phyloP scores from a whole-genome alignment of 2,113 vertebrate genomes.

The Nothoprocta pentlandii region DNA sequence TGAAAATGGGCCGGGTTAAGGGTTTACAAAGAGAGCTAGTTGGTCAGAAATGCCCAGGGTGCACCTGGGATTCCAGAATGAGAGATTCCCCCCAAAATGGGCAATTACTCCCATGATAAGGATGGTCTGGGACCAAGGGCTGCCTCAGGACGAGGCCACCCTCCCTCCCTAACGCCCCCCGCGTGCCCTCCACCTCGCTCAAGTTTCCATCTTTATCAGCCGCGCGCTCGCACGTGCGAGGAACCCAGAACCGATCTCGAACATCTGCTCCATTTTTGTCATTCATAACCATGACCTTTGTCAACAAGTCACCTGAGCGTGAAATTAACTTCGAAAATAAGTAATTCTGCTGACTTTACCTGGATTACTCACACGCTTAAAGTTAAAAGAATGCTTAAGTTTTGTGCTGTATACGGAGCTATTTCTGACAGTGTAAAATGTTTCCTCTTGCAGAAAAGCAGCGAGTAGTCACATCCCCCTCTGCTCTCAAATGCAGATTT shows the following conservation, averaged over 20 bases:
- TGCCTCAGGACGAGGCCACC: background rate
- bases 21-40: background rate
- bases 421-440: background rate
- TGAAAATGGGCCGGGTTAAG: background rate
- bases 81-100: background rate
- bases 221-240: background rate
- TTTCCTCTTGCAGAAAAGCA: slow-evolving; percentile 28
- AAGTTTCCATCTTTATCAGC: background rate
- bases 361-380: background rate
- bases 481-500: background rate
- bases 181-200: fast-evolving
- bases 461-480: slow-evolving; percentile 3
- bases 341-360: slow-evolving; percentile 8
- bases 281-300: slow-evolving; percentile 39
- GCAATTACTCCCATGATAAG: background rate
- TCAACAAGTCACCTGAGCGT: slow-evolving; percentile 41
- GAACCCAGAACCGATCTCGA: background rate
- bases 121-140: background rate
- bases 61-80: background rate
- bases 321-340: slow-evolving; percentile 48
- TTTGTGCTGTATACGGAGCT: background rate
- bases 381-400: background rate
- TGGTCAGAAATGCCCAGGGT: fast-evolving
- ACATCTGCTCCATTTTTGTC: slow-evolving; percentile 38
- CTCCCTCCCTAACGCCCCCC: background rate